Evolutionary conservation across 2,888 invertebrate genomes (phyloP), one percentile per base, ranked within the genome.

Genomic region (Miltochrista miniata): DNA sequence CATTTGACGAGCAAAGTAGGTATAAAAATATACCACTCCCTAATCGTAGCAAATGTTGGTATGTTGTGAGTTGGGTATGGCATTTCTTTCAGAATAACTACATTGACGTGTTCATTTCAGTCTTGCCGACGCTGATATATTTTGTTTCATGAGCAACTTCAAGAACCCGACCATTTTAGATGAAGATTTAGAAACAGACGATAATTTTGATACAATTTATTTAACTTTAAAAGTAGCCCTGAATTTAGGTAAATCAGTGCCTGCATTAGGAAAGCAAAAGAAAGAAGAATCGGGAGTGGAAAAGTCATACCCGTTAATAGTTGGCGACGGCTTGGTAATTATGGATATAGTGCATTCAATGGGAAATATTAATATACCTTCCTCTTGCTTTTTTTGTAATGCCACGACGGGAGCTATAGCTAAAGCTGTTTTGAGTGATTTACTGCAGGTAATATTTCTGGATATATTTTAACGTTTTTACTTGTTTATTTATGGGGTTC

Each of bases 41-140:
- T n/a, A n/a, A 24, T 24, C 5, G 18, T 24, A 24, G 18, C 18
- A 24, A 4, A 24, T n/a, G n/a, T n/a, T n/a, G n/a, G n/a, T n/a
- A 24, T 4, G 5, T 24, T 24, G 18, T 24, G 18, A 24, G n/a
- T n/a, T 24, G 5, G 18, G 18, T 24, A 24, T 24, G 2, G 5
- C 18, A 24, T 24, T 24, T 4, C 2, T 24, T 24, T 24, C 18
- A 24, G 3, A 24, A 24, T 24, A 14, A 14, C 1, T 1, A 12
- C 14, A 12, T 12, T 24, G 10, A 24, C 24, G 10, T 13, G 0
- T 18, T 34, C 7, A 24, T 59, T 62, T 53, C 49, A 63, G 90
- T 42, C 58, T 84, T 76, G 51, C 75, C 69, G 90, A 90, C 61
- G 87, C 82, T 1, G 88, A 89, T 53, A 74, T 90, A 12, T 86